Evolutionary conservation across 2,888 invertebrate species (phyloP).

Genomic region (Microctonus aethiopoides): DNA sequence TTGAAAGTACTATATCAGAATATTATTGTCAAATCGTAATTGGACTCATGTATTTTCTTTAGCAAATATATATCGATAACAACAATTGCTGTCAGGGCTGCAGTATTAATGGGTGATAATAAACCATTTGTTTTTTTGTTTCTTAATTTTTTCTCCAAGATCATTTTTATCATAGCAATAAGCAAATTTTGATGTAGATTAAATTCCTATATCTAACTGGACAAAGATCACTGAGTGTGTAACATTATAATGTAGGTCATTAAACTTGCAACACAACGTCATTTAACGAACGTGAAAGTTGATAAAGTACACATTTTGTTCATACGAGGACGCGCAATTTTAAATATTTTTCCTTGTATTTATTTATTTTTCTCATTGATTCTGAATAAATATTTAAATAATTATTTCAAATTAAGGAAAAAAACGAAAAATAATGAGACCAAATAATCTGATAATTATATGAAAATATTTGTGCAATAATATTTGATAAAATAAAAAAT

Average conservation of each 20-base stretch:
- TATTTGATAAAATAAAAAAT: background rate
- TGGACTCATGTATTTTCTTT: background rate
- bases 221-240: constrained; percentile 23
- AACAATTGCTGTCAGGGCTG: background rate
- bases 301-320: constrained; percentile 1
- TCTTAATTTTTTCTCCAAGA: background rate
- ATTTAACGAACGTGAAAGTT: constrained; percentile 26
- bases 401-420: too few species aligned
- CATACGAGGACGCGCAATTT: background rate
- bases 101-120: background rate
- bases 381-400: too few species aligned
- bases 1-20: too few species aligned
- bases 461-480: too few species aligned
- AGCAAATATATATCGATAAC: background rate
- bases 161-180: background rate
- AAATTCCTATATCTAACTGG: background rate
- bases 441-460: too few species aligned
- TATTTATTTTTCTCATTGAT: background rate
- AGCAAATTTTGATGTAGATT: background rate
- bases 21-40: background rate
- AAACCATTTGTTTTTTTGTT: background rate
- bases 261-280: constrained; percentile 17
- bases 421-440: too few species aligned
- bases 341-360: background rate
- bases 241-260: constrained; percentile 21